A percentile compares a stretch with the other conserved stretches of the same genome.
phyloP scores from a whole-genome alignment of 2,888 invertebrate genomes.

The Luperina testacea region DNA sequence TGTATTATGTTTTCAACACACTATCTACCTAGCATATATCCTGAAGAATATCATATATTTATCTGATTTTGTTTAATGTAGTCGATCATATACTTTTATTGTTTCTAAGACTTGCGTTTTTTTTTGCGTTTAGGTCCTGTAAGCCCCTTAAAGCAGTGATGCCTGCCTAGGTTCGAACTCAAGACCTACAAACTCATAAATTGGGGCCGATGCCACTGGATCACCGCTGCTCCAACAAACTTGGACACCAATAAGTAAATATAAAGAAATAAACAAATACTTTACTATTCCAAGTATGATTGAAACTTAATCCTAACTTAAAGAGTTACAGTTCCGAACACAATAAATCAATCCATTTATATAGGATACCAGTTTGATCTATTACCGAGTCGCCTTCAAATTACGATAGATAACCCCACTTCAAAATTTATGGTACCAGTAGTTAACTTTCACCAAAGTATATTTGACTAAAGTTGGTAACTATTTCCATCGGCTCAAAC shows the following conservation, averaged over 20 bases:
- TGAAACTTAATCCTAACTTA: constrained; percentile 21
- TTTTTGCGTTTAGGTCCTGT: too few species aligned
- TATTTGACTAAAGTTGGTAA: constrained; percentile 62
- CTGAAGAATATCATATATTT: too few species aligned
- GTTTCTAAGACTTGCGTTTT: too few species aligned
- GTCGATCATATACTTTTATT: too few species aligned
- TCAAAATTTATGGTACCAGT: constrained; percentile 49
- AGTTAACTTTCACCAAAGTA: constrained; percentile 59
- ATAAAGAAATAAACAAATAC: background rate
- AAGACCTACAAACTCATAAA: too few species aligned
- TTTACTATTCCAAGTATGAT: background rate
- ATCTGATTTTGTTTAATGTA: too few species aligned
- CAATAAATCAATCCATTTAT: constrained; percentile 47
- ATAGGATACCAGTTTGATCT: constrained; percentile 48
- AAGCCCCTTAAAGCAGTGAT: too few species aligned
- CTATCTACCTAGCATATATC: too few species aligned
- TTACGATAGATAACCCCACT: constrained; percentile 51
- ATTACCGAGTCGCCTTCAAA: constrained; percentile 50
- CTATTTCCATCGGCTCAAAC: constrained; percentile 59
- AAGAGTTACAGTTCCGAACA: constrained; percentile 27
- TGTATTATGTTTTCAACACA: too few species aligned
- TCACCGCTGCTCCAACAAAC: too few species aligned
- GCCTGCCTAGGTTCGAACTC: too few species aligned
- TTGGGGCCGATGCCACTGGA: too few species aligned
- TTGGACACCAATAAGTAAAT: background rate